A percentile compares a stretch with the other conserved stretches of the same genome.
Evolutionary conservation across 2,888 invertebrate genomes (phyloP).

Genomic region (Cepaea hortensis): DNA sequence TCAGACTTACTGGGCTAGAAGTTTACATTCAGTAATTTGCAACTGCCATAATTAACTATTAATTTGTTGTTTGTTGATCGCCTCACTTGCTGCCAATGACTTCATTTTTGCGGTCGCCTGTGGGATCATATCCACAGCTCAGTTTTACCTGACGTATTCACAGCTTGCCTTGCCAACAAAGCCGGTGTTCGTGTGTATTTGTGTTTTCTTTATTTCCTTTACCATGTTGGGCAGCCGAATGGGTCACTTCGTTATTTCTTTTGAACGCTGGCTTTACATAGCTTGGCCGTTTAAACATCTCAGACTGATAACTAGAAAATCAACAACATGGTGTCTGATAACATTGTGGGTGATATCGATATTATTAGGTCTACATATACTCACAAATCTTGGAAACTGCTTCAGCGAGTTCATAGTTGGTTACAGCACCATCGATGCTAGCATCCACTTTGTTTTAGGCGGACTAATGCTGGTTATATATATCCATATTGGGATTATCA

Average conservation of each 20-base stretch:
- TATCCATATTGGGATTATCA: background rate
- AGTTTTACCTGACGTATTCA: no score
- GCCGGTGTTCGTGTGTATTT: no score
- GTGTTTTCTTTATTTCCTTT: background rate
- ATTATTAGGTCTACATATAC: background rate
- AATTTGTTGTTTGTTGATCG: no score
- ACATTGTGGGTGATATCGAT: background rate
- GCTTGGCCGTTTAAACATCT: background rate
- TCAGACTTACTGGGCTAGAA: no score
- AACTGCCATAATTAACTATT: no score
- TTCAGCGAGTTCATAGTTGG: background rate
- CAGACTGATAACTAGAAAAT: background rate
- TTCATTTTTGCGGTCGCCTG: no score
- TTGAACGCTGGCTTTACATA: constrained; percentile 26
- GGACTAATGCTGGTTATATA: background rate
- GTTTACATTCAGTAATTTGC: no score
- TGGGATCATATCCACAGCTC: no score
- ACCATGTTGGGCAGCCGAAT: background rate
- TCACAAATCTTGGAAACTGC: background rate
- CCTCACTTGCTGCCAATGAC: no score
- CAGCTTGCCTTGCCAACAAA: no score
- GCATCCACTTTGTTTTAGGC: background rate
- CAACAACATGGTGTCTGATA: background rate
- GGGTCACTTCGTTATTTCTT: background rate
- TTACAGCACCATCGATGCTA: background rate